These are phyloP conservation scores for Pseudopleuronectes americanus DNA, from an alignment of 2,797 vertebrate genomes.

Conservation along the genomic window DNA sequence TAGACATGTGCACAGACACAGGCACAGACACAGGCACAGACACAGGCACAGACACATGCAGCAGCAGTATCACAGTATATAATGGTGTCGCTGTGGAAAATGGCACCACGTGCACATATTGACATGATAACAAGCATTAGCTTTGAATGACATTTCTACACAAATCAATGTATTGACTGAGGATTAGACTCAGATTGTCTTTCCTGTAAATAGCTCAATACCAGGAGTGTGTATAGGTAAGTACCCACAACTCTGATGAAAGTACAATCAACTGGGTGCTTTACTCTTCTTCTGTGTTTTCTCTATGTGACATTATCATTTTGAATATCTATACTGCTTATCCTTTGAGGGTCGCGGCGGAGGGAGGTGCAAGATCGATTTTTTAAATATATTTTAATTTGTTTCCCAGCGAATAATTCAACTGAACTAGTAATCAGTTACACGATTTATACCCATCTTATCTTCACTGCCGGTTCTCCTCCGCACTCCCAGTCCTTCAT, in stretches of 20 bases:
- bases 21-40: neutral
- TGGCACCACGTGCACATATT: slow-evolving; percentile 24
- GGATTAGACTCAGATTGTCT: slow-evolving; percentile 14
- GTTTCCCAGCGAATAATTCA: too few relatives aligned
- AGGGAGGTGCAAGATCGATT: too few relatives aligned
- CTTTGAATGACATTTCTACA: slow-evolving; percentile 34
- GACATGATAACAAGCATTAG: slow-evolving; percentile 11
- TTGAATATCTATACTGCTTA: too few relatives aligned
- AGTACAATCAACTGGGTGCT: slow-evolving; percentile 3
- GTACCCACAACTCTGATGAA: slow-evolving; percentile 20
- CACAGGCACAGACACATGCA: neutral
- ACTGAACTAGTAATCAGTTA: too few relatives aligned
- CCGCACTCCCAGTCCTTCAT: neutral
- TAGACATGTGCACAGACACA: too few relatives aligned
- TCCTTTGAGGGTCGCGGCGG: too few relatives aligned
- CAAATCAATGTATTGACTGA: slow-evolving; percentile 31
- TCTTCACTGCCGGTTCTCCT: neutral
- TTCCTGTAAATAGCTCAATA: slow-evolving; percentile 29
- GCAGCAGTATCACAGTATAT: neutral
- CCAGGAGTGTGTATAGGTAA: slow-evolving; percentile 13
- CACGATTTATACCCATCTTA: too few relatives aligned
- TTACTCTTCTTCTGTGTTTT: neutral
- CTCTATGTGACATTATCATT: too few relatives aligned
- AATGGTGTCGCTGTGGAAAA: slow-evolving; percentile 23
- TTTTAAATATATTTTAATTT: too few relatives aligned